These are phyloP conservation scores for Meloidogyne floridensis DNA, from an alignment of 1,140 invertebrate genomes.

Conservation along the genomic window DNA sequence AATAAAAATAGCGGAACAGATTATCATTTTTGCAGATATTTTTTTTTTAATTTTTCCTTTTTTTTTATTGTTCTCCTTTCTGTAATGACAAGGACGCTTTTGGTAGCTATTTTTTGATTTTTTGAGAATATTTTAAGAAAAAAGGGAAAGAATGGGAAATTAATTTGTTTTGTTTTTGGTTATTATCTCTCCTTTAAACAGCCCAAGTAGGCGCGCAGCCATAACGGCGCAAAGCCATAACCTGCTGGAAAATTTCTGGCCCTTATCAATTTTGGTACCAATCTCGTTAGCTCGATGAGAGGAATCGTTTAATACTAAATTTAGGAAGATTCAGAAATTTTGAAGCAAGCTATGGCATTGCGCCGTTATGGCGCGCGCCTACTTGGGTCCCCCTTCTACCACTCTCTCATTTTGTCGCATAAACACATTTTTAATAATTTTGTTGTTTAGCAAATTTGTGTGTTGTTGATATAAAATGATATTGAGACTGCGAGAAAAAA, in stretches of 20 bases:
- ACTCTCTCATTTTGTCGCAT: not conserved
- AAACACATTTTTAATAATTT: not conserved
- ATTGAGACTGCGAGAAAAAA: constrained; percentile 2
- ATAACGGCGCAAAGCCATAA: too few species aligned
- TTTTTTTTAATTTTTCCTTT: not conserved
- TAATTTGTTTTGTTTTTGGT: not conserved
- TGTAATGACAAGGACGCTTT: not conserved
- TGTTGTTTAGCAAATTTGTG: constrained; percentile 1
- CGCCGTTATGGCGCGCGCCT: too few species aligned
- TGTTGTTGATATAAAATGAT: not conserved
- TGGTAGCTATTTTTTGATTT: not conserved
- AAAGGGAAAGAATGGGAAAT: not conserved
- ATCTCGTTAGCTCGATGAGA: too few species aligned
- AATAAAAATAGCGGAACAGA: too few species aligned
- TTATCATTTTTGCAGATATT: not conserved
- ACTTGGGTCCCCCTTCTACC: too few species aligned
- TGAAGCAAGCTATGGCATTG: too few species aligned
- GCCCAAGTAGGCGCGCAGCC: too few species aligned
- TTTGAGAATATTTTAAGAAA: too few species aligned
- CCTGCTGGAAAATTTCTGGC: too few species aligned
- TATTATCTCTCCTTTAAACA: not conserved
- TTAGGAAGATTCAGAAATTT: too few species aligned
- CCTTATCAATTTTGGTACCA: too few species aligned
- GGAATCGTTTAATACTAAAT: too few species aligned
- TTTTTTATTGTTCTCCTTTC: not conserved